Base-by-base conservation (phyloP, 2,113 vertebrate genomes). In the Myrmecobius fasciatus region DNA sequence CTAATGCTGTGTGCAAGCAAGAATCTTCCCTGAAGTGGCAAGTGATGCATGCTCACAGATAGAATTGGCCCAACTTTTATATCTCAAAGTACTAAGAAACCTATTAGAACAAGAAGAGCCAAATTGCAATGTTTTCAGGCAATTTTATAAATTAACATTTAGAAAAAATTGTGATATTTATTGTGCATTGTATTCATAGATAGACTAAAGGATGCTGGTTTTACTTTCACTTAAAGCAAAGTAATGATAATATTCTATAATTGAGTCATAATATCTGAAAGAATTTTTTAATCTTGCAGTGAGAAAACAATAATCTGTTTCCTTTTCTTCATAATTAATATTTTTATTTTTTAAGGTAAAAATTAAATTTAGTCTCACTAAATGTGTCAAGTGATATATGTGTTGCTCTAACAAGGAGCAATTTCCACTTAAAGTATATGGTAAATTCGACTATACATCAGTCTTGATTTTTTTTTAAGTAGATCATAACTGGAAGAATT, bases 151-250 rank as follows among this genome's bases (percentile, higher is more conserved):
- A 95, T 96, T 97, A 98, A 98, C 52, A 90, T 97, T 97, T 98
- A 98, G 97, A 97, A 51, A 95, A 95, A 97, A 97, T 97, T 97
- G 95, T 96, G 96, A 96, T 98, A 99, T 99, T 99, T 99, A 99
- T 98, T 98, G 96, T 98, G 98, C 98, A 99, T 99, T 98, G 94
- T 98, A 98, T 98, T 98, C 98, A 98, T 98, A 98, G 95, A 97
- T 98, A 98, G 97, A 96, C 91, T 97, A 98, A 97, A 98, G 96
- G 97, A 97, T 96, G 95, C 92, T 93, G 96, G 97, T 97, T 98
- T 98, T 97, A 95, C 96, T 51, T 97, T 98, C 97, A 98, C n/a
- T 92, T 97, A 97, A 97, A 98, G 98, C 98, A 98, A 98, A 98
- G 98, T 93, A 93, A 95, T 96, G 97, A 96, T 94, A 98, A 89